Base-by-base conservation (phyloP, 2,113 vertebrate species). In the Rallus limicola region DNA sequence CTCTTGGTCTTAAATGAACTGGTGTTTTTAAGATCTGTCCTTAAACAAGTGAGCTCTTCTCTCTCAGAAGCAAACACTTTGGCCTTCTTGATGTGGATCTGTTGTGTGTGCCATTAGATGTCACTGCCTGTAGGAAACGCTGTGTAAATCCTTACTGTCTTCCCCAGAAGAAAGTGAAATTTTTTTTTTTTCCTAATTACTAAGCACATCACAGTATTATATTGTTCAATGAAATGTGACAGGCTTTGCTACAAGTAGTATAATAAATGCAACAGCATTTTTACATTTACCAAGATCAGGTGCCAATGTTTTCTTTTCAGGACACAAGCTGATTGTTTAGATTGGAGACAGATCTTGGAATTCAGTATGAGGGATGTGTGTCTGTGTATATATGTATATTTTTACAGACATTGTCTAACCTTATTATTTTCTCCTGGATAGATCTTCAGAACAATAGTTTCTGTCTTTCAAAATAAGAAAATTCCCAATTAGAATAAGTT, bases 141-240 rank as follows among this genome's bases (percentile, higher is more conserved):
- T 82, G 20, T 79, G 68, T 95, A 96, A 94, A 96, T 75, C 87
- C 91, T 50, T n/a, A 88, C 44, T 71, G 83, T 58, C 90, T 95
- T 97, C 81, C 69, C 71, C 69, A 64, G 42, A 86, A 94, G 77
- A 96, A 96, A 96, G 96, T 84, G 12, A 92, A 68, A 94, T 67
- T 95, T 16, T 88, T 83, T 95, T 96, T 89, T 95, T 84, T 88
- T 82, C 68, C 97, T 97, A 88, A 88, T 96, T 93, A 95, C 83
- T 76, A 60, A 94, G 85, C 40, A 38, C 67, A 88, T 90, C 65
- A 70, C 8, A 33, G 78, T 71, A 86, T 93, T 97, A 94, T 74
- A 91, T 77, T 89, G 84, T 82, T 91, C 96, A 95, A 90, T 97
- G 86, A 88, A 94, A 94, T 78, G 83, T 89, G 82, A 67, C 95